These are phyloP conservation scores for Shargacucullia verbasci DNA, from an alignment of 2,888 invertebrate genomes.

Conservation along the genomic window DNA sequence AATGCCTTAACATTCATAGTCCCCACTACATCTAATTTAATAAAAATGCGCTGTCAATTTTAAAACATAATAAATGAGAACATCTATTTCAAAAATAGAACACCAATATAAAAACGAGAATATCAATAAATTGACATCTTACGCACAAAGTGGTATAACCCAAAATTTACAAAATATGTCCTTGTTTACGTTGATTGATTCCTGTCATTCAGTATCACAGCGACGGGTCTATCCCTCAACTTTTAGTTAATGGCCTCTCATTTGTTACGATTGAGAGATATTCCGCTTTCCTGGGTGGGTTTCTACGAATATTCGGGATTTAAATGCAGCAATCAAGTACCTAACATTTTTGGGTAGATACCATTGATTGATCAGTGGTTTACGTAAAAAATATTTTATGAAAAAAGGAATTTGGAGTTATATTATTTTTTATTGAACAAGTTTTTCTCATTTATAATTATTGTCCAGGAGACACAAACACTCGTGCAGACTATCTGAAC, in stretches of 20 bases:
- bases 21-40: not conserved
- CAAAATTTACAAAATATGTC: conserved; percentile 26
- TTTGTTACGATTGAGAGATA: conserved; percentile 61
- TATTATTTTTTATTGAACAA: no score
- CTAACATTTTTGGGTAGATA: no score
- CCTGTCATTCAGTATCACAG: conserved; percentile 50
- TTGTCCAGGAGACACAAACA: no score
- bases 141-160: conserved; percentile 28
- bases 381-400: no score
- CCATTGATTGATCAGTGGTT: no score
- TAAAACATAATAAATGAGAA: conserved; percentile 1
- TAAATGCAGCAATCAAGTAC: conserved; percentile 9
- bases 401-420: no score
- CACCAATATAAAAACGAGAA: conserved; percentile 16
- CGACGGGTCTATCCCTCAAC: conserved; percentile 35
- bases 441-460: no score
- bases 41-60: not conserved
- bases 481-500: no score
- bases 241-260: conserved; percentile 62
- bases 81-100: conserved; percentile 34
- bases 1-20: no score
- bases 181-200: conserved; percentile 55
- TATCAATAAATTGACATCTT: conserved; percentile 29
- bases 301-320: conserved; percentile 58
- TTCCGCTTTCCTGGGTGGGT: conserved; percentile 59